Base-by-base conservation (phyloP, 2,113 vertebrate species). In the Engystomops pustulosus region DNA sequence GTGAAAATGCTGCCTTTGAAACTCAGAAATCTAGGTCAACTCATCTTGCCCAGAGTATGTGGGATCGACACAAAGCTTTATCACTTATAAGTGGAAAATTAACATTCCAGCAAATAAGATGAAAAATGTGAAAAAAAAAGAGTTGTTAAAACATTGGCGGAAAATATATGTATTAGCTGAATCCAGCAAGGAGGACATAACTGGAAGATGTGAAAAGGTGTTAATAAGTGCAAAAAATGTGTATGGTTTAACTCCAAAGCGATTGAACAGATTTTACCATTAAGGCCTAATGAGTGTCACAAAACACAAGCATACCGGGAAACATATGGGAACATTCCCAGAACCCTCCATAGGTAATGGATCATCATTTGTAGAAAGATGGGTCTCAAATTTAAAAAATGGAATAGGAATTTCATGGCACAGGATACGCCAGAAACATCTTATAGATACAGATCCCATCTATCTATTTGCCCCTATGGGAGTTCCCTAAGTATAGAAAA, bases 21-120 rank as follows among this genome's bases (percentile, higher is more conserved):
- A 78, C 75, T 60, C 60, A 58, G 3, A 78, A 78, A 78, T 78
- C 75, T 78, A 78, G 75, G 75, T 78, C 75, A 78, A 78, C 34
- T 60, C 75, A 14, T 41, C 53, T 60, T 78, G 75, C 75, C 75
- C 75, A 78, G 75, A 78, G 75, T 78, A 55, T 60, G 32, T 41
- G n/a, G 75, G 75, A 78, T 78, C 51, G n/a, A 78, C 32, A 78
- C 53, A 78, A 58, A 78, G 75, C 51, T 41, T 78, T 78, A 58
- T 78, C 75, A 53, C 51, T 53, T 78, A 36, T 58, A 78, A 58
- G 74, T 38, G 74, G 74, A 77, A 77, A 78, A 78, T 78, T 78
- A 78, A 78, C 51, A 78, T 78, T 38, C 23, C 75, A 41, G 75
- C 75, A 78, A 78, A 60, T 60, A 60, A 27, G 32, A 78, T 34